Percentiles rank a stretch among this genome's conserved stretches.
These are phyloP conservation scores for Coranthus polyacanthus DNA, from an alignment of 2,797 vertebrate species.

Conservation along the genomic window DNA sequence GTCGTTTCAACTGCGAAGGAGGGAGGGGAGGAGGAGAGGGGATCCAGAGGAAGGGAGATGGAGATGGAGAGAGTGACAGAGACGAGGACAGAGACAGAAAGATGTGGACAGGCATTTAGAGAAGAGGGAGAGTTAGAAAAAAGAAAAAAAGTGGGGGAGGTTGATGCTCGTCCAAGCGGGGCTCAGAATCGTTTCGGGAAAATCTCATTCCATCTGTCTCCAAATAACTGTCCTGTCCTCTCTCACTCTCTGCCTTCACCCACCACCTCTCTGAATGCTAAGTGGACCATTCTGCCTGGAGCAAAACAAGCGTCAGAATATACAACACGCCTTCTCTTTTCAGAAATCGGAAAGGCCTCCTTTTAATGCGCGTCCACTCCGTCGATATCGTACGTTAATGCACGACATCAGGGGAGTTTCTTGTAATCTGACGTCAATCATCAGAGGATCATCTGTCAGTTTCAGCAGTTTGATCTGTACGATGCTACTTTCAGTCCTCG, in stretches of 20 bases:
- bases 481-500: too few relatives aligned
- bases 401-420: too few relatives aligned
- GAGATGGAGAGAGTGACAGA: slow-evolving; percentile 8
- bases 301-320: slow-evolving; percentile 55
- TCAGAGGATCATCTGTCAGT: too few relatives aligned
- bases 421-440: too few relatives aligned
- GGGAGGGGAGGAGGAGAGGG: neutral
- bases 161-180: slow-evolving; percentile 20
- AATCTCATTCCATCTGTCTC: slow-evolving; percentile 60
- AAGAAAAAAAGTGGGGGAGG: neutral
- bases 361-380: slow-evolving; percentile 7
- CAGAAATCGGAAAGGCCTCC: slow-evolving; percentile 21
- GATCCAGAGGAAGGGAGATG: neutral
- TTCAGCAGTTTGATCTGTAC: too few relatives aligned
- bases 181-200: slow-evolving; percentile 56
- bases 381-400: neutral
- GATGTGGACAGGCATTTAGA: slow-evolving; percentile 21
- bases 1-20: slow-evolving; percentile 38
- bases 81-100: slow-evolving; percentile 9
- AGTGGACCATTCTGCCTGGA: slow-evolving; percentile 35
- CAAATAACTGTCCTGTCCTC: slow-evolving; percentile 28
- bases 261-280: slow-evolving; percentile 35
- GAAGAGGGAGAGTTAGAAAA: neutral
- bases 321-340: slow-evolving; percentile 14
- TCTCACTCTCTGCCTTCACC: slow-evolving; percentile 21